These are phyloP conservation scores for Esperia sulphurella DNA, from an alignment of 2,888 invertebrate species.

Conservation along the genomic window DNA sequence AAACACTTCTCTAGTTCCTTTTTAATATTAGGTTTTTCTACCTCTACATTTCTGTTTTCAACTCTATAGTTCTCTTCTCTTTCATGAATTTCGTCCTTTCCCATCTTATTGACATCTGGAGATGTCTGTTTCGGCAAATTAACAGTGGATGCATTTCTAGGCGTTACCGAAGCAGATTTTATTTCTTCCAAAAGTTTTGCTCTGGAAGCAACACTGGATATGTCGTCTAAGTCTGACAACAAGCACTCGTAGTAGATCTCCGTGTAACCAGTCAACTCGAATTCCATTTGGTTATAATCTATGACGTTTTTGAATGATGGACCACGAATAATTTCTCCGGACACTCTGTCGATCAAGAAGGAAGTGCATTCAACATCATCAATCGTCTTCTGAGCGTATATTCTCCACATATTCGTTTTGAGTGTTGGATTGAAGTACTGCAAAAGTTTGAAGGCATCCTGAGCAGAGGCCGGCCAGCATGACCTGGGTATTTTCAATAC, in stretches of 20 bases:
- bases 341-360: conserved; percentile 57
- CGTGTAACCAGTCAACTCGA: conserved; percentile 59
- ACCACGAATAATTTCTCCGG: conserved; percentile 62
- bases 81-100: conserved; percentile 9
- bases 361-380: conserved; percentile 50
- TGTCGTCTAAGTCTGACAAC: conserved; percentile 49
- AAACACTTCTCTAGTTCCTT: conserved; percentile 32
- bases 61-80: conserved; percentile 5
- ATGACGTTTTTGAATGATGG: conserved; percentile 61
- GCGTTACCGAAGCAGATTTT: conserved; percentile 41
- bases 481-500: conserved; percentile 51
- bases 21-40: conserved; percentile 16
- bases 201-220: conserved; percentile 57
- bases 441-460: conserved; percentile 60
- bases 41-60: conserved; percentile 7
- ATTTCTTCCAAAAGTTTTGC: conserved; percentile 55
- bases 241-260: conserved; percentile 64
- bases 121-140: conserved; percentile 22
- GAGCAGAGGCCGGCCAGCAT: conserved; percentile 56
- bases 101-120: conserved; percentile 9
- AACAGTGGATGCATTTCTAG: conserved; percentile 31
- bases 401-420: conserved; percentile 55
- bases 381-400: conserved; percentile 50
- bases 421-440: conserved; percentile 65
- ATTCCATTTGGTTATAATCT: conserved; percentile 63